Evolutionary conservation across 37 sponge, comb jelly and placozoan genomes (phyloP), one percentile per base, ranked within the genome.

Genomic region (Cladorhizidae sp.): DNA sequence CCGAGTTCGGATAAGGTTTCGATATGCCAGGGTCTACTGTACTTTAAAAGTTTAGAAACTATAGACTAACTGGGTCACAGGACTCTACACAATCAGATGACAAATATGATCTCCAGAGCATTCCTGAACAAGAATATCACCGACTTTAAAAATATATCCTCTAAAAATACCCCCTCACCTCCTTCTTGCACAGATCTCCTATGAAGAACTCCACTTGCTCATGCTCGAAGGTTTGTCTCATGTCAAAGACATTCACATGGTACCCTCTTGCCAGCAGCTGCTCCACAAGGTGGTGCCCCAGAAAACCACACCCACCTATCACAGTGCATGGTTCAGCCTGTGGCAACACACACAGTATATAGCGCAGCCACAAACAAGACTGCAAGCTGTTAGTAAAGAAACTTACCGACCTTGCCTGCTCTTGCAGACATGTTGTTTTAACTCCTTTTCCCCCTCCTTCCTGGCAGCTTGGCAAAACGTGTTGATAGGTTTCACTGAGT

Each of bases 231-330:
- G 82, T 83, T 14, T 32, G 36, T 49, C 72, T 74, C 0, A 95
- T 64, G 76, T 95, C 96, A 83, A 93, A 95, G 26, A 95, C 89
- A 36, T 86, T 87, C 65, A 95, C 96, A 6, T 67, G 40, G 83
- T 93, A 95, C 28, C 91, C 96, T 42, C 77, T 74, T 18, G 62
- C 73, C 40, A 95, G 59, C 37, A 95, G 87, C 9, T 57, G 51
- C 72, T 92, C 93, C 50, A 87, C 91, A 40, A 95, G 74, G 67
- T 95, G 91, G 0, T 88, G 87, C 14, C 96, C 96, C 33, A 95
- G 82, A 71, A 95, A 95, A 8, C 96, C 96, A 82, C 93, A 85
- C 39, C 96, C 96, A 55, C 96, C 96, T 28, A 95, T 57, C 52
- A 95, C 96, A 28, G 88, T 67, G 36, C 94, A 93, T 31, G 67